Conservation (phyloP, 2,797 vertebrate species). For the Leptatherina wallacei region DNA sequence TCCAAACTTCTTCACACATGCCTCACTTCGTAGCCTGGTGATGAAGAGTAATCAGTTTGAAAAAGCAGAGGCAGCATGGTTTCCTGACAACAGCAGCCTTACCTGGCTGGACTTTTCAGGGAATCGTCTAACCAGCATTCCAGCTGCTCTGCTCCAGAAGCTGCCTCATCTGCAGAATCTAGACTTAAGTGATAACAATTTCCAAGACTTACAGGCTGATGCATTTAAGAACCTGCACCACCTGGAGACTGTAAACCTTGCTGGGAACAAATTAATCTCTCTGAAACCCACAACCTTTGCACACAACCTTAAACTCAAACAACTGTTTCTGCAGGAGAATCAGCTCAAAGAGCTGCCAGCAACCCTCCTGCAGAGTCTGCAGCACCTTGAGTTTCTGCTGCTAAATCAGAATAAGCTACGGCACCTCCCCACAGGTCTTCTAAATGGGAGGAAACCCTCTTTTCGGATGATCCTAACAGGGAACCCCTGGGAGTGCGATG, state of each 20-base stretch:
- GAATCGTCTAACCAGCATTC: constrained; percentile 60
- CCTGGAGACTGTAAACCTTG: constrained; percentile 71
- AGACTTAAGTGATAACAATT: constrained; percentile 71
- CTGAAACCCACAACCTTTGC: constrained; percentile 58
- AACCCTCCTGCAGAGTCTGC: constrained; percentile 61
- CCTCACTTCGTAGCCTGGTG: constrained; percentile 62
- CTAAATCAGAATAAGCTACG: constrained; percentile 73
- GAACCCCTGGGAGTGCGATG: constrained; percentile 78
- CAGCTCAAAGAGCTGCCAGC: constrained; percentile 64
- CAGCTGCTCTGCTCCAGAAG: constrained; percentile 58
- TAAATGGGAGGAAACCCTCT: constrained; percentile 43
- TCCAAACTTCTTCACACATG: constrained; percentile 55
- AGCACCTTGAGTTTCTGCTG: constrained; percentile 64
- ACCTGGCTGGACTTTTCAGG: constrained; percentile 72
- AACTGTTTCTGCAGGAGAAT: constrained; percentile 75
- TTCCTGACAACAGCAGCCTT: constrained; percentile 67
- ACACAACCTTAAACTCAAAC: constrained; percentile 58
- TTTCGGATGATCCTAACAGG: constrained; percentile 34
- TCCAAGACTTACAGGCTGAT: constrained; percentile 57
- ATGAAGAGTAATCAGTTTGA: constrained; percentile 71
- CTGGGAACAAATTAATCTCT: constrained; percentile 69
- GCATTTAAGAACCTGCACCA: constrained; percentile 50
- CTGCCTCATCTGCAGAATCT: constrained; percentile 65
- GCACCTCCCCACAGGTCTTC: constrained; percentile 56
- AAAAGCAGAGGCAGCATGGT: constrained; percentile 59